Evolutionary conservation across 2,888 invertebrate species (phyloP).

Genomic region (Polydrusus cervinus): DNA sequence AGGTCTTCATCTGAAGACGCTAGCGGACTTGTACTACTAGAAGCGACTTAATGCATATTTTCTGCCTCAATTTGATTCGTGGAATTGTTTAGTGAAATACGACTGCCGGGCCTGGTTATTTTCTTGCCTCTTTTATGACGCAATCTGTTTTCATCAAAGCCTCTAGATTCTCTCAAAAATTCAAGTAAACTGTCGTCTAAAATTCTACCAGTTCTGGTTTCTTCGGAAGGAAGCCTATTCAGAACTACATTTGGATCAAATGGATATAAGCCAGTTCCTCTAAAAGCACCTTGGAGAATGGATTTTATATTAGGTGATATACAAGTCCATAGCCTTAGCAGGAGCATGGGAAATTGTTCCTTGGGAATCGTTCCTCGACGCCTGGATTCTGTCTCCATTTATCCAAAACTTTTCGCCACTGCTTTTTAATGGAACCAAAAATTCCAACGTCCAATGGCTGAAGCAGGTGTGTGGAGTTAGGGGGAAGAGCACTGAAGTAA

Average conservation of each 20-base stretch:
- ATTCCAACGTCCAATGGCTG: constrained; percentile 29
- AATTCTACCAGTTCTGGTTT: neutral
- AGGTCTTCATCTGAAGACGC: no score
- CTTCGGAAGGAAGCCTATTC: neutral
- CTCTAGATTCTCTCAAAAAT: constrained; percentile 10
- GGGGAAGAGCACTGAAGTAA: constrained; percentile 15
- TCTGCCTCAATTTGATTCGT: neutral
- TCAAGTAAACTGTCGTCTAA: constrained; percentile 4
- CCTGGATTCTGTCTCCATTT: constrained; percentile 22
- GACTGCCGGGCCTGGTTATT: neutral
- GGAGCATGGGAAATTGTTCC: no score
- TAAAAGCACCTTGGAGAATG: constrained; percentile 2
- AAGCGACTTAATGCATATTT: neutral
- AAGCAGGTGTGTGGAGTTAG: constrained; percentile 10
- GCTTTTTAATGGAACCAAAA: constrained; percentile 27
- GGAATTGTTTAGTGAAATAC: neutral
- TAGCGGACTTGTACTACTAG: no score
- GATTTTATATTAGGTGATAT: neutral
- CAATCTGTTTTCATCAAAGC: neutral
- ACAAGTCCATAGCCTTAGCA: neutral
- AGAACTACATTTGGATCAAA: neutral
- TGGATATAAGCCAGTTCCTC: constrained; percentile 1
- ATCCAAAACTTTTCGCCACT: constrained; percentile 28
- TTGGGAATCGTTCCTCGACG: constrained; percentile 20
- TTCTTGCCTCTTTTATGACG: neutral